Evolutionary conservation across 2,113 vertebrate species (phyloP), one percentile per base, ranked within the genome.

Genomic region (Neoarius graeffei): DNA sequence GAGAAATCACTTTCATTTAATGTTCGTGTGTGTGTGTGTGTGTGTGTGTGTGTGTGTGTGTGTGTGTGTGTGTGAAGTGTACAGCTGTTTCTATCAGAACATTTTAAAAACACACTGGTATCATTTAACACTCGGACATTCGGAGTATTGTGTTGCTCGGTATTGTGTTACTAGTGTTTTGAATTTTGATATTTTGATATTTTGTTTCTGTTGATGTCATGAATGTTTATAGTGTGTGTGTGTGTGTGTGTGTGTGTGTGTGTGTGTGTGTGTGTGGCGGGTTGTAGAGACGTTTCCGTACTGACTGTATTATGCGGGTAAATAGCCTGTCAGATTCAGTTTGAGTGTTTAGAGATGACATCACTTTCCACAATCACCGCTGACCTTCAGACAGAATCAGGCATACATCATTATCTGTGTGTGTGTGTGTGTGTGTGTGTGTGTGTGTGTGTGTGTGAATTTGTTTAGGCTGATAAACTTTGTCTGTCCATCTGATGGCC

Each of bases 301-400:
- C 57, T 54, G n/a, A 80, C 86, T 87, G 86, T 85, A 84, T 89
- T 85, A 73, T 66, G 88, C 42, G 81, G 30, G 69, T 89, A 91
- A 91, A 91, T 87, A 89, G 73, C 50, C 88, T 89, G 88, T 87
- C 88, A 86, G 86, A 83, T 89, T 85, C 77, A 80, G 48, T 91
- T 87, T 89, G 85, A 84, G 66, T 71, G 77, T 86, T 87, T 80
- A 69, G 79, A 81, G 86, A 84, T 90, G 90, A 89, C 90, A 87
- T 87, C 90, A 86, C 67, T 87, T 86, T 87, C 90, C 87, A 87
- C 85, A 90, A 73, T 79, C 86, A 83, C 80, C 20, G 30, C 64
- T 81, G 82, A 91, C 90, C 90, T 91, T 91, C 81, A 89, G 83
- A 86, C 80, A 90, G 81, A 82, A 30, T 64, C 56, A 42, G 11